phyloP scores from a whole-genome alignment of 2,797 vertebrate species.

The Lepilemur ruficaudatus region DNA sequence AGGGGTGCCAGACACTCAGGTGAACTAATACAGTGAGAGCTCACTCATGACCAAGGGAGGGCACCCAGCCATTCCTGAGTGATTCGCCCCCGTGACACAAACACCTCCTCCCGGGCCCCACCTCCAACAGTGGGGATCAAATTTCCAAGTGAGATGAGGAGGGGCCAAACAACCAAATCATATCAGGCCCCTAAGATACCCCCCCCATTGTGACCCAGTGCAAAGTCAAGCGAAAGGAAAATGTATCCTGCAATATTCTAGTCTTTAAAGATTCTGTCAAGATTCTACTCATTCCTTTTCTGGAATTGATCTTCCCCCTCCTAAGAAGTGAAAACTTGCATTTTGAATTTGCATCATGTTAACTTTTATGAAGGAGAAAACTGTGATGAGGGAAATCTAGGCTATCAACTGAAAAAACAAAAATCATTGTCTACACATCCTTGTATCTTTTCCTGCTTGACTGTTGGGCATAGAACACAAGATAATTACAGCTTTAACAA shows the following conservation, averaged over 20 bases:
- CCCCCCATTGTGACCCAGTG: neutral
- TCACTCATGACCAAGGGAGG: neutral
- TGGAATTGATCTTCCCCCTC: neutral
- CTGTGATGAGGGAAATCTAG: neutral
- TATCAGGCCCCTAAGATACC: too few species aligned
- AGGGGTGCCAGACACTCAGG: too few species aligned
- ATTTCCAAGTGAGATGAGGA: neutral
- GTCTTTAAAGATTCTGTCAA: neutral
- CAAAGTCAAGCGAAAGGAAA: neutral
- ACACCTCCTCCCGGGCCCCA: neutral
- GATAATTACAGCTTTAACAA: neutral
- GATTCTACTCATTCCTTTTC: neutral
- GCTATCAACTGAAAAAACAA: neutral
- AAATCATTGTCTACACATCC: neutral
- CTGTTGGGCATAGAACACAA: neutral
- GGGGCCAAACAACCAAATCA: neutral
- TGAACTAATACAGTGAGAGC: neutral
- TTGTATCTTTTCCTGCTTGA: neutral
- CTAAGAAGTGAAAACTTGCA: neutral
- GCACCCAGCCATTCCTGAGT: neutral
- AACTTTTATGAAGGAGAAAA: neutral
- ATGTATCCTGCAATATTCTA: neutral
- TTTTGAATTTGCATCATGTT: neutral
- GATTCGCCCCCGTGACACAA: neutral
- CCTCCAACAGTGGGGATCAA: neutral